These are phyloP conservation scores for Lanius ludovicianus DNA, from an alignment of 2,113 vertebrate genomes.

Conservation along the genomic window DNA sequence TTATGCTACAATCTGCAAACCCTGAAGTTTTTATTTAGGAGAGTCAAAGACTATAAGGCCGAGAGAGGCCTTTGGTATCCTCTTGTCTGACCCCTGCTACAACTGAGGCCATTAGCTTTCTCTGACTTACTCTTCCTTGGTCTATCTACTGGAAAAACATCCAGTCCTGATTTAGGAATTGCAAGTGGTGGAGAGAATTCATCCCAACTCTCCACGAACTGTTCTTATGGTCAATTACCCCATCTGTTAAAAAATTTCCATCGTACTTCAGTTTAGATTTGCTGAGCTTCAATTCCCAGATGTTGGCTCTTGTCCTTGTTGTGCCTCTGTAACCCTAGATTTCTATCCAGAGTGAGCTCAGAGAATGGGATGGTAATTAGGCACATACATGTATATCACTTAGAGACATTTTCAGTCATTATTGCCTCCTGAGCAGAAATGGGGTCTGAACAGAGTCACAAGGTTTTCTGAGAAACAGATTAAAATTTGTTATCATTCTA, in stretches of 20 bases:
- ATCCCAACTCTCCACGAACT: background rate
- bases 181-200: background rate
- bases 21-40: constrained; percentile 35
- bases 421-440: background rate
- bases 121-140: constrained; percentile 56
- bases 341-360: background rate
- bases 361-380: background rate
- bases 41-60: background rate
- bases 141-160: constrained; percentile 51
- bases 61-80: background rate
- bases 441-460: background rate
- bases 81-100: constrained; percentile 44
- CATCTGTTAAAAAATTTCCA: constrained; percentile 42
- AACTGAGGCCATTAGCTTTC: constrained; percentile 38
- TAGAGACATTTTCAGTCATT: background rate
- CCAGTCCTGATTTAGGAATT: constrained; percentile 32
- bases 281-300: background rate
- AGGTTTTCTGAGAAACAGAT: constrained; percentile 2
- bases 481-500: background rate
- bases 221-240: constrained; percentile 51
- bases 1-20: constrained; percentile 6
- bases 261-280: background rate
- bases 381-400: background rate
- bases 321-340: background rate
- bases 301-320: background rate